Conservation (phyloP, 1,140 invertebrate species). For the Mycetomoellerius zeteki region DNA sequence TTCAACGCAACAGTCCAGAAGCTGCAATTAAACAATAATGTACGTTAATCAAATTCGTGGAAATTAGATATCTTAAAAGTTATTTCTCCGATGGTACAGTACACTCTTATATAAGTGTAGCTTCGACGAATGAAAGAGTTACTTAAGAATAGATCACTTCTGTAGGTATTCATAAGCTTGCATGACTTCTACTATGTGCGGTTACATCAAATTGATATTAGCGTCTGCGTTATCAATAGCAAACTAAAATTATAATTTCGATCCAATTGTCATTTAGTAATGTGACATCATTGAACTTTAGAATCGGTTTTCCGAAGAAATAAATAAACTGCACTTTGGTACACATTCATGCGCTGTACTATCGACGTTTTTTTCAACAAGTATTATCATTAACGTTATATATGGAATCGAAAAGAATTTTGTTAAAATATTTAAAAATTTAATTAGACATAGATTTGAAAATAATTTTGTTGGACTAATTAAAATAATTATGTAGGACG, state of each 20-base stretch:
- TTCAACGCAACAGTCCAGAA: neutral
- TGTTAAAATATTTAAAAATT: too few species aligned
- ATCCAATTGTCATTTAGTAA: neutral
- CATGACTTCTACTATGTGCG: neutral
- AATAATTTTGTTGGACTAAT: too few species aligned
- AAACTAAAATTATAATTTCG: constrained; percentile 9
- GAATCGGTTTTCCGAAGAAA: neutral
- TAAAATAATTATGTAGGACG: too few species aligned
- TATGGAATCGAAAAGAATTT: too few species aligned
- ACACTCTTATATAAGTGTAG: neutral
- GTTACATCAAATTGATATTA: neutral
- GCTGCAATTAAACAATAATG: neutral
- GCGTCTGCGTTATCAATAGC: neutral
- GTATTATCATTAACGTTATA: neutral
- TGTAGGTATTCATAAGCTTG: neutral
- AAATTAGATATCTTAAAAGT: constrained; percentile 1
- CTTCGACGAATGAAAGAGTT: neutral
- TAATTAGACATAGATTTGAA: too few species aligned
- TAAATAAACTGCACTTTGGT: constrained; percentile 2
- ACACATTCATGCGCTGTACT: neutral
- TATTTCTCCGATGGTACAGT: neutral
- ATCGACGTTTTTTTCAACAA: neutral
- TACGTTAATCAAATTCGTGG: constrained; percentile 3
- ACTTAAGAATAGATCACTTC: neutral
- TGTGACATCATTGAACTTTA: neutral